Base-by-base conservation (phyloP, 1,140 invertebrate species). In the Heliconius hewitsoni region DNA sequence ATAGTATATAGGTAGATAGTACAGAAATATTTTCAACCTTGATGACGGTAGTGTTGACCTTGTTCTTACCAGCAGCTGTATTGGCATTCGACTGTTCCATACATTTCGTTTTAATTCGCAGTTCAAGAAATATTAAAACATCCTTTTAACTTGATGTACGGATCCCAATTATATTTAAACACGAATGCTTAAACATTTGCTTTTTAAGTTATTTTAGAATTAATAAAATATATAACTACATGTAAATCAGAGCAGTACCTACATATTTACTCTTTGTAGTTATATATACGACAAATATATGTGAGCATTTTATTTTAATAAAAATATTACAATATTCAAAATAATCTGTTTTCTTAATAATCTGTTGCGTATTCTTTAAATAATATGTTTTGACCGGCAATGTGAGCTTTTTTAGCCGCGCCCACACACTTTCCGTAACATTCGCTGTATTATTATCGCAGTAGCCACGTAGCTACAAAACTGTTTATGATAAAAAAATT, bases 11-110 rank as follows among this genome's bases (percentile, higher is more conserved):
- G 34, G 81, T 89, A 83, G 86, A 82, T 81, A 82, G 74, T 85
- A 80, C 78, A 75, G 84, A 86, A 88, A 90, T 91, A 92, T 91
- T 89, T 87, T 83, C 79, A 89, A 89, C 90, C 90, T 90, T 93
- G 90, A 92, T 93, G 93, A 94, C 93, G 90, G 77, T 88, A 88
- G 87, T 89, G 87, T 88, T 89, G 91, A 92, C 93, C 92, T 94
- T 93, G 92, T 88, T 80, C 76, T 80, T 81, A 86, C 85, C 88
- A 89, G 89, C 87, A 88, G 85, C 84, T 87, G 79, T 81, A 84
- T 83, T 83, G 84, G 82, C 76, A 77, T 77, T 71, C 27, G 70
- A 71, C 70, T 27, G 46, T 77, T 77, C 70, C 76, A 77, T 70
- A 72, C 50, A 72, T 34, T 72, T 30, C 42, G 55, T 75, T 75